Percentiles rank a stretch among this genome's conserved stretches.
These are phyloP conservation scores for Nymphalis urticae DNA, from an alignment of 2,888 invertebrate species.

Conservation along the genomic window DNA sequence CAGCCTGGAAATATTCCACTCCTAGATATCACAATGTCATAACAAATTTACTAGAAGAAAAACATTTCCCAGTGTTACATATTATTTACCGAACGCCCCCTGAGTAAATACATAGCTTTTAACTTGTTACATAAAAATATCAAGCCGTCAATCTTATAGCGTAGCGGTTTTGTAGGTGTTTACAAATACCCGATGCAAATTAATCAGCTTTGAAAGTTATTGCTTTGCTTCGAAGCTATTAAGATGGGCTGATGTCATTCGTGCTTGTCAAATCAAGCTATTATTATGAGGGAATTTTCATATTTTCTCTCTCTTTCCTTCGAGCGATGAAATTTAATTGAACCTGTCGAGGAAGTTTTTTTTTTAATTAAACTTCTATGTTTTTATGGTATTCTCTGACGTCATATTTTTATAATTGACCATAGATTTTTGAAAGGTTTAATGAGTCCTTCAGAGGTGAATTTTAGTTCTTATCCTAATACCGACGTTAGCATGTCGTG, in stretches of 20 bases:
- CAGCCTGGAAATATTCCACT: no score
- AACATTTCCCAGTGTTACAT: not conserved
- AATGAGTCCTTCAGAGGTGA: no score
- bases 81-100: not conserved
- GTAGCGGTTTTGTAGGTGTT: slow-evolving; percentile 1
- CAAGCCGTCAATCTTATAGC: not conserved
- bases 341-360: not conserved
- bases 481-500: no score
- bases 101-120: not conserved
- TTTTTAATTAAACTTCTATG: no score
- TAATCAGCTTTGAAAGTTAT: slow-evolving; percentile 21
- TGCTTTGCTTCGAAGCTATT: slow-evolving; percentile 21
- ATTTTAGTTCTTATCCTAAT: no score
- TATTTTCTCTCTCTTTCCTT: slow-evolving; percentile 9
- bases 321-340: slow-evolving; percentile 15
- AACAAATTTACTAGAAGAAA: no score
- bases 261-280: slow-evolving; percentile 26
- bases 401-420: no score
- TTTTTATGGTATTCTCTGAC: no score
- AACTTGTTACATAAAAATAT: not conserved
- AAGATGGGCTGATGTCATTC: slow-evolving; percentile 28
- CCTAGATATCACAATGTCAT: no score
- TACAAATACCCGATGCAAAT: slow-evolving; percentile 22
- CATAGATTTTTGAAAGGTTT: no score
- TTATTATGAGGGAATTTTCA: slow-evolving; percentile 14